Evolutionary conservation across 2,888 invertebrate species (phyloP), one percentile per base, ranked within the genome.

Genomic region (Polietes domitor): DNA sequence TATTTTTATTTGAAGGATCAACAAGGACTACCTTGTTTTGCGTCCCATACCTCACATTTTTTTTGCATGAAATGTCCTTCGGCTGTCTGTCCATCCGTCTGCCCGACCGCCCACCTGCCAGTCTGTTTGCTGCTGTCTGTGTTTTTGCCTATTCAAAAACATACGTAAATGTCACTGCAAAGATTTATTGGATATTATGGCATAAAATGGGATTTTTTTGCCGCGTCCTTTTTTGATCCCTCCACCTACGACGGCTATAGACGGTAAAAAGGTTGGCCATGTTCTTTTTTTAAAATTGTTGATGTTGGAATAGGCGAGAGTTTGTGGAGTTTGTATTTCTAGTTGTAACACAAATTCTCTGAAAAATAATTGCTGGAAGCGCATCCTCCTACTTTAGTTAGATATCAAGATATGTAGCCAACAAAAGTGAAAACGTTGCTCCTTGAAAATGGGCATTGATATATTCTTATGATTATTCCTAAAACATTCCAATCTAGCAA

Each of bases 121-220:
- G 65, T 19, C 65, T 41, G 37, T n/a, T 17, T 61, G 61, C 1
- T 41, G 32, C 7, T 63, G 32, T 63, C n/a, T 32, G 63, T 32
- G 1, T 32, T n/a, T 63, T 37, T 65, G 32, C 7, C 68, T 43
- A 41, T 21, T 43, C 24, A 21, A 68, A 65, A 65, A 68, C n/a
- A n/a, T n/a, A 68, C 21, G 68, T 24, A 68, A 68, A 21, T 78
- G 82, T 78, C 71, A 63, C 74, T 47, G 61, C 21, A 74, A 87
- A 80, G 89, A 89, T 89, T 89, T 89, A 89, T 89, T 89, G 89
- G 89, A 88, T 88, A 88, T 89, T 88, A 87, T 88, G 86, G 88
- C 87, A 88, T 87, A 87, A 83, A 84, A 85, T 85, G 74, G 73
- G 78, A 83, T 82, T 82, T 80, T 21, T 43, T 19, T 7, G 7